Evolutionary conservation across 2,113 vertebrate species (phyloP).

Genomic region (Rafetus swinhoei): DNA sequence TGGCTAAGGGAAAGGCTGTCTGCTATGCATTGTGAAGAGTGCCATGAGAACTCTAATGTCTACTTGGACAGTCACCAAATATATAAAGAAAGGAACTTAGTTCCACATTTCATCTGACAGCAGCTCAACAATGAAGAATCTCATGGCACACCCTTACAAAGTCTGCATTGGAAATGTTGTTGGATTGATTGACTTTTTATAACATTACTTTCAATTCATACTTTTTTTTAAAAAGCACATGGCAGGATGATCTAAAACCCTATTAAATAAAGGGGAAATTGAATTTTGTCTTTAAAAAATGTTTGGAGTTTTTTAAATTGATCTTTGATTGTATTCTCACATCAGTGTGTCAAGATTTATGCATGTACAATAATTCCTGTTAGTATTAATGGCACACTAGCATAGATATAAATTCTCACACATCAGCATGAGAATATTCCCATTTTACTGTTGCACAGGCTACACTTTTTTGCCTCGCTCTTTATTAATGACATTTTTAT

Average conservation of each 20-base stretch:
- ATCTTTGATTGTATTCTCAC: background rate
- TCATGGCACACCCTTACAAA: background rate
- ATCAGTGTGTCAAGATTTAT: background rate
- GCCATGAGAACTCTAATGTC: background rate
- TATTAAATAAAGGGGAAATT: background rate
- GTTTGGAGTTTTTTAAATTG: background rate
- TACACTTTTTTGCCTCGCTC: background rate
- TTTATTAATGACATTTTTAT: background rate
- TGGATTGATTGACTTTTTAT: background rate
- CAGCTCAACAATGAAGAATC: background rate
- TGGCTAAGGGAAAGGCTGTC: background rate
- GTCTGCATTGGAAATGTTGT: conserved; percentile 2
- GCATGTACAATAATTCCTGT: background rate
- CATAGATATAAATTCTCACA: background rate
- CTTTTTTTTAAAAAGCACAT: background rate
- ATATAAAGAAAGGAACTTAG: background rate
- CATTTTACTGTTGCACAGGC: background rate
- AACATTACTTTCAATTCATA: background rate
- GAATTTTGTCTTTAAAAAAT: background rate
- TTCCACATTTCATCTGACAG: background rate
- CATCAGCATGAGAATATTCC: background rate
- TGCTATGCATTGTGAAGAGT: background rate
- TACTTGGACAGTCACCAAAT: background rate
- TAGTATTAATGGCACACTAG: background rate
- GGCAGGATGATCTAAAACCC: background rate